These are phyloP conservation scores for Acipenser transmontanus DNA, from an alignment of 2,797 vertebrate genomes.

Conservation along the genomic window DNA sequence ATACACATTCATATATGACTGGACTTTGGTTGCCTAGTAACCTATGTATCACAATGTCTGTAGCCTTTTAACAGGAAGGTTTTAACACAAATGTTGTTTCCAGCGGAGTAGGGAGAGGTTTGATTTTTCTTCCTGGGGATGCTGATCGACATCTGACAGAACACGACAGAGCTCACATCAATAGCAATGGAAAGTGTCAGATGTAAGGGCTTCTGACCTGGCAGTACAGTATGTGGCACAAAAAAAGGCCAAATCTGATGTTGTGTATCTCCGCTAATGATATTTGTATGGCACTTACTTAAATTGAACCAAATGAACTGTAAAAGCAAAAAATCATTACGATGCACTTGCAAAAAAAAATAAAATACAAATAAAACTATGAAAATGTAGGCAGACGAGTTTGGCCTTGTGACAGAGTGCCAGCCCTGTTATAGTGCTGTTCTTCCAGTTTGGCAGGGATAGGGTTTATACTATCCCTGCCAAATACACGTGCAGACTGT, in stretches of 20 bases:
- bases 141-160: conserved; percentile 1
- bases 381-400: too few relatives aligned
- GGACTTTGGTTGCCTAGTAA: neutral
- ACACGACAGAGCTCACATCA: conserved; percentile 6
- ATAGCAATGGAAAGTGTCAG: conserved; percentile 1
- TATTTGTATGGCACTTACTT: neutral
- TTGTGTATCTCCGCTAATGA: neutral
- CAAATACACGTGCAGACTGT: too few relatives aligned
- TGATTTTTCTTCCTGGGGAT: conserved; percentile 13
- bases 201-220: neutral
- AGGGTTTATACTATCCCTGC: too few relatives aligned
- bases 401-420: too few relatives aligned
- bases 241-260: neutral
- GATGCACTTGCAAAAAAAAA: too few relatives aligned
- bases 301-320: neutral
- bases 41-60: neutral
- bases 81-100: neutral
- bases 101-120: conserved; percentile 1
- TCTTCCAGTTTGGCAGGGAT: too few relatives aligned
- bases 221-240: neutral
- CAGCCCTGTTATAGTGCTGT: too few relatives aligned
- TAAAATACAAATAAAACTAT: too few relatives aligned
- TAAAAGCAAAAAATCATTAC: neutral
- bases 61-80: neutral
- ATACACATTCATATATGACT: neutral